phyloP scores from a whole-genome alignment of 1,140 invertebrate genomes.

The Drosophila tristis region DNA sequence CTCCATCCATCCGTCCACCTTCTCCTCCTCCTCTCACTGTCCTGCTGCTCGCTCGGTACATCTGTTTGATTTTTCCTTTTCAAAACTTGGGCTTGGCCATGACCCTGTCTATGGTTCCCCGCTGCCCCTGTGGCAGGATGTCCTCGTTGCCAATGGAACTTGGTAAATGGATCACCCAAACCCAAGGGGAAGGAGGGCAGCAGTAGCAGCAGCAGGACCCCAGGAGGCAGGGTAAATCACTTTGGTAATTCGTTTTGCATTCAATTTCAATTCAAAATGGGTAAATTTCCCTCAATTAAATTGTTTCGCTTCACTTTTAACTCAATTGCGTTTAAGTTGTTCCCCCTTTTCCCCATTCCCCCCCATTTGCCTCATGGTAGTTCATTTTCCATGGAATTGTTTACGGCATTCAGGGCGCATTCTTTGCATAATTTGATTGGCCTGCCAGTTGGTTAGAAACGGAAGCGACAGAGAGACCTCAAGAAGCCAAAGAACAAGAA shows the following conservation, averaged over 20 bases:
- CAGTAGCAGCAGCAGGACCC: background rate
- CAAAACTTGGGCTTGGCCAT: slow-evolving; percentile 34
- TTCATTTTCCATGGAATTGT: slow-evolving; percentile 68
- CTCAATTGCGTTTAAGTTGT: slow-evolving; percentile 67
- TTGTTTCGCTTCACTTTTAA: slow-evolving; percentile 67
- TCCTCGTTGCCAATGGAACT: slow-evolving; percentile 21
- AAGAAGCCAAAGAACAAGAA: slow-evolving; percentile 27
- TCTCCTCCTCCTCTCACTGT: background rate
- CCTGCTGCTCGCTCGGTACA: slow-evolving; percentile 68
- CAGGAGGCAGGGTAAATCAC: slow-evolving; percentile 58
- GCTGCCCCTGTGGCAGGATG: slow-evolving; percentile 25
- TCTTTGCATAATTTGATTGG: slow-evolving; percentile 74
- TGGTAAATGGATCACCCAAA: slow-evolving; percentile 40
- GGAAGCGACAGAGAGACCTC: background rate
- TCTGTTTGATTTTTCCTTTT: slow-evolving; percentile 70
- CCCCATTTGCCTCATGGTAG: slow-evolving; percentile 16
- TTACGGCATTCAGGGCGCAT: slow-evolving; percentile 73
- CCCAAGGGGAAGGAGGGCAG: background rate
- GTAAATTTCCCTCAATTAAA: slow-evolving; percentile 61
- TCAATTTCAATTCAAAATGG: slow-evolving; percentile 42
- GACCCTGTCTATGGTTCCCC: slow-evolving; percentile 26
- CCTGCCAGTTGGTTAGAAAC: slow-evolving; percentile 31
- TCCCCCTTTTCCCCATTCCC: background rate
- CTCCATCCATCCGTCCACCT: background rate
- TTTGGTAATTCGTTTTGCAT: slow-evolving; percentile 68